Percentiles rank a stretch among this genome's conserved stretches.
Conservation (phyloP, 2,113 vertebrate genomes). For the Tetraodon nigroviridis region DNA sequence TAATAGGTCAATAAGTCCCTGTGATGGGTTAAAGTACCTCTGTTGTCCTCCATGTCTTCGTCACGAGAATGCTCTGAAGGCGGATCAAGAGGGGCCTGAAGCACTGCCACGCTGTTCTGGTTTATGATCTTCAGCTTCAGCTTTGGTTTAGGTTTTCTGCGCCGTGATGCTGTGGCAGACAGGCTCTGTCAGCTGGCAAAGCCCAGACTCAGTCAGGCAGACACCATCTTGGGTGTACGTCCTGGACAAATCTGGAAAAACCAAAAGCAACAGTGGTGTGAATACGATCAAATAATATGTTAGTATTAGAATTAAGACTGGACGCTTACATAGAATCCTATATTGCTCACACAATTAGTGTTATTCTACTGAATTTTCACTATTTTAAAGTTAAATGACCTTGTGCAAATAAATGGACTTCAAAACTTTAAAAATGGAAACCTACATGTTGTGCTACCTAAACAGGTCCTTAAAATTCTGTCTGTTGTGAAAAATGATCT, state of each 20-base stretch:
- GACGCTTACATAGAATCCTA: no score
- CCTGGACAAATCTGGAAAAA: conserved; percentile 82
- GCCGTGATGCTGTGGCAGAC: conserved; percentile 84
- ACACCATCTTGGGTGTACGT: conserved; percentile 98
- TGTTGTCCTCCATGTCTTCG: conserved; percentile 87
- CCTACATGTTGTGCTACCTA: no score
- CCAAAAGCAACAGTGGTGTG: conserved; percentile 4
- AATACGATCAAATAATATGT: not conserved
- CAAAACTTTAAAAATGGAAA: no score
- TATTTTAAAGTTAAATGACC: no score
- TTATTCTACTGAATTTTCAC: no score
- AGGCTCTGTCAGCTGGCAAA: conserved; percentile 96
- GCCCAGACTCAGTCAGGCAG: conserved; percentile 93
- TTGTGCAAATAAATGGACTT: no score
- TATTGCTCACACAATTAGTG: no score
- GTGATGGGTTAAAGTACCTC: conserved; percentile 75
- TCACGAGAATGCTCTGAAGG: conserved; percentile 89
- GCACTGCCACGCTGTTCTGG: conserved; percentile 97
- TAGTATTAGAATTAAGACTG: no score
- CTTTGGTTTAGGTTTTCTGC: conserved; percentile 92
- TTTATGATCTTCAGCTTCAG: conserved; percentile 98
- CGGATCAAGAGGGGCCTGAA: conserved; percentile 87
- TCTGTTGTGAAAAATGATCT: not conserved
- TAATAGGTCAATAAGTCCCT: conserved; percentile 2
- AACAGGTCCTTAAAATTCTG: no score